Conservation (phyloP, 2,888 invertebrate genomes). For the Acronicta aceris region DNA sequence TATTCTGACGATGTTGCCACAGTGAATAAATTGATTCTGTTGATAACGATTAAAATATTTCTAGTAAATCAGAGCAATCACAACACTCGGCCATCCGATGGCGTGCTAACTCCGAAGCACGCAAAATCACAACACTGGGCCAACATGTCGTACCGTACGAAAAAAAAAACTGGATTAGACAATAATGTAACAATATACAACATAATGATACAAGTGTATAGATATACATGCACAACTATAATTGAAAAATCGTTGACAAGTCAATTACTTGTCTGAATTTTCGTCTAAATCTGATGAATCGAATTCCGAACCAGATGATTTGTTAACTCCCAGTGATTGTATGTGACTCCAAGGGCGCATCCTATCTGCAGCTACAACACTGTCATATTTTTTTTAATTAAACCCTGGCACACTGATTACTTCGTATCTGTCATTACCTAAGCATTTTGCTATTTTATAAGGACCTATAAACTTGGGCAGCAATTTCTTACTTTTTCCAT, state of each 20-base stretch:
- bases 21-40: no score
- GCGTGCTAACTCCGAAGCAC: background rate
- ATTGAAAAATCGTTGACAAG: no score
- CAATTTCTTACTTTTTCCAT: constrained; percentile 11
- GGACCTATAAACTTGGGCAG: constrained; percentile 13
- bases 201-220: no score
- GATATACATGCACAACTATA: background rate
- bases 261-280: no score
- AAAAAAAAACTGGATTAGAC: no score
- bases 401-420: constrained; percentile 13
- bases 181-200: no score
- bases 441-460: background rate
- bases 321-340: background rate
- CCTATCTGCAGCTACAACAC: constrained; percentile 12
- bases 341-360: constrained; percentile 16
- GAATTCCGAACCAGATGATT: background rate
- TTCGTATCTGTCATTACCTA: constrained; percentile 16
- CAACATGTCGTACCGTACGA: background rate
- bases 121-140: background rate
- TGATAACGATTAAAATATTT: no score
- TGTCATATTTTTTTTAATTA: constrained; percentile 1
- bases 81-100: constrained; percentile 1
- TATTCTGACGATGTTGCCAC: no score
- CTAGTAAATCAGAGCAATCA: background rate
- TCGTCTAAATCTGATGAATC: background rate